Percentiles rank a stretch among this genome's conserved stretches.
phyloP scores from a whole-genome alignment of 1,140 invertebrate genomes.

The Monochamus saltuarius region DNA sequence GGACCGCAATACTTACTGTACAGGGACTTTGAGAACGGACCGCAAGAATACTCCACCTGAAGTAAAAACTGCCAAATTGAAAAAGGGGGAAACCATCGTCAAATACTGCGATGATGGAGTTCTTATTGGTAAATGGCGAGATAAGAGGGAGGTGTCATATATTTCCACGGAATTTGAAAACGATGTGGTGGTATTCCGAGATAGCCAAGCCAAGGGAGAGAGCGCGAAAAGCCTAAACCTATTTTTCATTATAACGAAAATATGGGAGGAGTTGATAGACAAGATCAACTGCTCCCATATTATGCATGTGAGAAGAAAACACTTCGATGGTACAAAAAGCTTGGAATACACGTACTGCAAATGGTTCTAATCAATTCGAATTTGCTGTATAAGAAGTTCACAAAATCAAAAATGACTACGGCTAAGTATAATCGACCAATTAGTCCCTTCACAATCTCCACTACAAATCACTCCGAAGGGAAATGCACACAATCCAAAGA shows the following conservation, averaged over 20 bases:
- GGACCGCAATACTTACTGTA: constrained; percentile 40
- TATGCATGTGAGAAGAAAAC: constrained; percentile 46
- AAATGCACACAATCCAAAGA: background rate
- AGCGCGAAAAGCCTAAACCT: constrained; percentile 35
- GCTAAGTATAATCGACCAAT: constrained; percentile 7
- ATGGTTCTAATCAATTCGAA: constrained; percentile 17
- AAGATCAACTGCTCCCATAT: constrained; percentile 47
- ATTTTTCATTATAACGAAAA: constrained; percentile 43
- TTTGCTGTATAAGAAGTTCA: constrained; percentile 20
- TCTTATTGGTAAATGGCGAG: too few species aligned
- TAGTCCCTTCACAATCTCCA: background rate
- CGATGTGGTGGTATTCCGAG: too few species aligned
- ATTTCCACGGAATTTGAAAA: too few species aligned
- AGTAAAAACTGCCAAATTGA: too few species aligned
- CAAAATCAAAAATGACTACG: background rate
- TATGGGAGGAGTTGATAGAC: constrained; percentile 43
- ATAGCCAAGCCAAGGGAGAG: too few species aligned
- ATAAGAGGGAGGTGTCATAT: too few species aligned
- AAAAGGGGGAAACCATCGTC: too few species aligned
- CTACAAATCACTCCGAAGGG: background rate
- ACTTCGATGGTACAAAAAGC: constrained; percentile 45
- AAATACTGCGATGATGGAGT: too few species aligned
- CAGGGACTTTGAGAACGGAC: constrained; percentile 45
- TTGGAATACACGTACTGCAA: constrained; percentile 25
- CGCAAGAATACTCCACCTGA: too few species aligned